Evolutionary conservation across 2,113 vertebrate species (phyloP).

Genomic region (Oenanthe oenanthe): DNA sequence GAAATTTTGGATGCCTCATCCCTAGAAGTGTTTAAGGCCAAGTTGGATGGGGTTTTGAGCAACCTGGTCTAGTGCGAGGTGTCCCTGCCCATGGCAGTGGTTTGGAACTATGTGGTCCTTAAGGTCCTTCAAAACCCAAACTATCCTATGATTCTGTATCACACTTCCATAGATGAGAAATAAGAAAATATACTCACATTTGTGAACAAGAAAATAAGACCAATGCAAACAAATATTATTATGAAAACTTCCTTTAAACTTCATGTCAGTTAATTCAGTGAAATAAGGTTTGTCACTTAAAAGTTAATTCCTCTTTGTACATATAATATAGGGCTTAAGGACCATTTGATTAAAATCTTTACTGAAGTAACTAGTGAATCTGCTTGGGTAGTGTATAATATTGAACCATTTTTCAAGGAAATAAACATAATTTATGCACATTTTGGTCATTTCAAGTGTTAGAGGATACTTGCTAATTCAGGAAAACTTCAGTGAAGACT

Average conservation of each 20-base stretch:
- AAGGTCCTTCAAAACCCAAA: neutral
- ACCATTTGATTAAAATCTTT: neutral
- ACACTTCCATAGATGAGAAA: neutral
- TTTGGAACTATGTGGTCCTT: rapidly evolving
- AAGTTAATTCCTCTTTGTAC: neutral
- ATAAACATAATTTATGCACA: neutral
- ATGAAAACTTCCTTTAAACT: neutral
- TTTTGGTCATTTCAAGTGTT: neutral
- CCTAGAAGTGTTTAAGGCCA: neutral
- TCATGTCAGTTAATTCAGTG: neutral
- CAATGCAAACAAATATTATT: neutral
- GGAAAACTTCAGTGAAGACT: neutral
- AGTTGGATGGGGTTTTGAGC: neutral
- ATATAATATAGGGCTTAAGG: neutral
- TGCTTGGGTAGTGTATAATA: neutral
- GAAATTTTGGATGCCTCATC: neutral
- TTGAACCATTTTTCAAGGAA: neutral
- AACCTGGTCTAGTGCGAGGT: neutral
- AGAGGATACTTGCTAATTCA: neutral
- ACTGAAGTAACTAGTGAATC: neutral
- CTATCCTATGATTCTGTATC: neutral
- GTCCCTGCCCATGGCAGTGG: neutral
- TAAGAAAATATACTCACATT: neutral
- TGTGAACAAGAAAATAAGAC: neutral
- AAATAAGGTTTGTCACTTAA: neutral